Percentiles rank a stretch among this genome's conserved stretches.
phyloP scores from a whole-genome alignment of 30 jellyfish, hydroid and myxozoan genomes.

The Hydra vulgaris region DNA sequence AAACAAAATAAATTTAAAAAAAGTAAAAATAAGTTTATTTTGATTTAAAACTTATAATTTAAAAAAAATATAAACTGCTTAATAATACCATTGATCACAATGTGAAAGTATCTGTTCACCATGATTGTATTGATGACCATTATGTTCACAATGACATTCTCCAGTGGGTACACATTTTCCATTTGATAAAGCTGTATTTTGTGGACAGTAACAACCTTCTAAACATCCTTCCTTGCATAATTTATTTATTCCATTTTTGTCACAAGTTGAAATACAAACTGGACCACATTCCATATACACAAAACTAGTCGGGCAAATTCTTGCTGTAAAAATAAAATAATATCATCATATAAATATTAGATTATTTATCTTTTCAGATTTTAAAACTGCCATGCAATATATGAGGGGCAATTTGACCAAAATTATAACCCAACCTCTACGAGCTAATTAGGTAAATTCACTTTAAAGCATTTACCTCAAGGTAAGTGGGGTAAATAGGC shows the following conservation, averaged over 20 bases:
- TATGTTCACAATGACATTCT: slow-evolving; percentile 39
- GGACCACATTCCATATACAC: slow-evolving; percentile 39
- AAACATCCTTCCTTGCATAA: slow-evolving; percentile 7
- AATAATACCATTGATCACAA: slow-evolving; percentile 24
- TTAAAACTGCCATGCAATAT: background rate
- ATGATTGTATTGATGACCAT: slow-evolving; percentile 24
- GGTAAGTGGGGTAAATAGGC: no score
- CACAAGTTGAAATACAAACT: slow-evolving; percentile 27
- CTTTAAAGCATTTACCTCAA: no score
- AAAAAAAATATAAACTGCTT: no score
- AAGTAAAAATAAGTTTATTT: no score
- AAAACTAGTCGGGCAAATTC: background rate
- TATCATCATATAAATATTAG: background rate
- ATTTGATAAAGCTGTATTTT: slow-evolving; percentile 9
- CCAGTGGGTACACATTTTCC: slow-evolving; percentile 27
- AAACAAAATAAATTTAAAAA: no score
- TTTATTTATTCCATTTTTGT: background rate
- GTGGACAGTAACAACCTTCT: slow-evolving; percentile 38
- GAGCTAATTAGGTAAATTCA: no score
- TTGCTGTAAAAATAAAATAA: slow-evolving; percentile 2
- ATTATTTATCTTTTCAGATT: no score
- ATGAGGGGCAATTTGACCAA: no score
- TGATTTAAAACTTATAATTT: no score
- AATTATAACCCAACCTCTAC: no score
- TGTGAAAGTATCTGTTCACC: slow-evolving; percentile 10